phyloP scores from a whole-genome alignment of 2,888 invertebrate species.

The Serrognathus titanus region DNA sequence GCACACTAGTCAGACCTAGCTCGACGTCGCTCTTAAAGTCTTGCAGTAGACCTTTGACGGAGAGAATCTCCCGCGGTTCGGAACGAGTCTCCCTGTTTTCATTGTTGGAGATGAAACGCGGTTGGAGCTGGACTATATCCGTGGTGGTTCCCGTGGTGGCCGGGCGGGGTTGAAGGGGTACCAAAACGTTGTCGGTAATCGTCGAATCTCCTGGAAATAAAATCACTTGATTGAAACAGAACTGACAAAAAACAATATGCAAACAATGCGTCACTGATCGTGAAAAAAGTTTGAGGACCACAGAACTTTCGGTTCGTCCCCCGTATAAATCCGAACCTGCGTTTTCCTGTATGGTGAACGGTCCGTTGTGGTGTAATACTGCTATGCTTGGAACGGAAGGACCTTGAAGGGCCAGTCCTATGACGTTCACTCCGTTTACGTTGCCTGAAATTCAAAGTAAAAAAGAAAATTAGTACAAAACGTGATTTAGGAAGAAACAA shows the following conservation, averaged over 20 bases:
- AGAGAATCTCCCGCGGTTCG: conserved; percentile 42
- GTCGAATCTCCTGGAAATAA: conserved; percentile 20
- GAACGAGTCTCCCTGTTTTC: conserved; percentile 55
- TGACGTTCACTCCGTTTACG: conserved; percentile 72
- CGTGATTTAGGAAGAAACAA: too few relatives aligned
- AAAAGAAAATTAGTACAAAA: conserved; percentile 8
- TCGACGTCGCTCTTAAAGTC: conserved; percentile 32
- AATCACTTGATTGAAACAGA: too few relatives aligned
- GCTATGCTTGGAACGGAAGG: conserved; percentile 52
- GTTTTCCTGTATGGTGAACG: conserved; percentile 34
- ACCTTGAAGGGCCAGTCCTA: conserved; percentile 52
- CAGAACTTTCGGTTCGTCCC: not conserved
- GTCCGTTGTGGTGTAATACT: conserved; percentile 46
- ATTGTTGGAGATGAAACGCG: conserved; percentile 61
- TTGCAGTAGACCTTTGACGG: conserved; percentile 17
- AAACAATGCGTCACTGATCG: too few relatives aligned
- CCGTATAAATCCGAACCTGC: conserved; percentile 21
- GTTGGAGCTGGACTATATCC: conserved; percentile 69
- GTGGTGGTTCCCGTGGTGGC: conserved; percentile 68
- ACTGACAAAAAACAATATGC: too few relatives aligned
- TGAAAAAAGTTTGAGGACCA: too few relatives aligned
- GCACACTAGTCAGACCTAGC: conserved; percentile 35
- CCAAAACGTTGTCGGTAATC: conserved; percentile 51
- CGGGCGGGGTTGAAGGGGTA: conserved; percentile 66
- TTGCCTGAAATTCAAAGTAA: conserved; percentile 52